phyloP scores from a whole-genome alignment of 2,113 vertebrate species.

The Oxyruncus cristatus region DNA sequence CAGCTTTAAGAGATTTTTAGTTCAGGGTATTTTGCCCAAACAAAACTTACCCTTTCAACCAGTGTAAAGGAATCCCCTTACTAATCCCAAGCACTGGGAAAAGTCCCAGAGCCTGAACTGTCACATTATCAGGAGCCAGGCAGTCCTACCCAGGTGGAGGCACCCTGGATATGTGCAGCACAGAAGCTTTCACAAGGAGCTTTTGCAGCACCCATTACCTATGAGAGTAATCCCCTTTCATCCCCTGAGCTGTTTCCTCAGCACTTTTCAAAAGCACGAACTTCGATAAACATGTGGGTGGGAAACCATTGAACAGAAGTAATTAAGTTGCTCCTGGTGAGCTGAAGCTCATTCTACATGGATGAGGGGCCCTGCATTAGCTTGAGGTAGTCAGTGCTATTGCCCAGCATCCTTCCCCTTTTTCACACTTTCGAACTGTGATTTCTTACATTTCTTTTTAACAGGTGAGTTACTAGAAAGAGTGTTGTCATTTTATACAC shows the following conservation, averaged over 20 bases:
- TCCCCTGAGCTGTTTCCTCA: background rate
- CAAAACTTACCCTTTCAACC: background rate
- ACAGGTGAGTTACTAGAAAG: background rate
- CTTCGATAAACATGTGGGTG: background rate
- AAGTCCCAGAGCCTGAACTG: background rate
- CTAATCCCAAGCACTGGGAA: background rate
- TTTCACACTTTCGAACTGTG: background rate
- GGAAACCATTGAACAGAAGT: background rate
- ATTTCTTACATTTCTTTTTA: background rate
- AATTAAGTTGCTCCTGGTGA: slow-evolving; percentile 16
- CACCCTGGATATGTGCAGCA: background rate
- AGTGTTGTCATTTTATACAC: background rate
- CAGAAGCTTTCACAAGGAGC: background rate
- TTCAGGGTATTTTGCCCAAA: background rate
- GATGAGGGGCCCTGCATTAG: background rate
- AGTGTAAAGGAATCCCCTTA: background rate
- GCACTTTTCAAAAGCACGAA: background rate
- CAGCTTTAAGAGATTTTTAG: background rate
- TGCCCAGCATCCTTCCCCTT: background rate
- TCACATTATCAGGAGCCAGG: background rate
- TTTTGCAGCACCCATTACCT: background rate
- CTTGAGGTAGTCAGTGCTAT: background rate
- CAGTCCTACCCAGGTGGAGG: background rate
- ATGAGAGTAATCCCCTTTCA: background rate
- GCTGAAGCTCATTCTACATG: background rate